Evolutionary conservation across 2,113 vertebrate species (phyloP).

Genomic region (Gulo gulo): DNA sequence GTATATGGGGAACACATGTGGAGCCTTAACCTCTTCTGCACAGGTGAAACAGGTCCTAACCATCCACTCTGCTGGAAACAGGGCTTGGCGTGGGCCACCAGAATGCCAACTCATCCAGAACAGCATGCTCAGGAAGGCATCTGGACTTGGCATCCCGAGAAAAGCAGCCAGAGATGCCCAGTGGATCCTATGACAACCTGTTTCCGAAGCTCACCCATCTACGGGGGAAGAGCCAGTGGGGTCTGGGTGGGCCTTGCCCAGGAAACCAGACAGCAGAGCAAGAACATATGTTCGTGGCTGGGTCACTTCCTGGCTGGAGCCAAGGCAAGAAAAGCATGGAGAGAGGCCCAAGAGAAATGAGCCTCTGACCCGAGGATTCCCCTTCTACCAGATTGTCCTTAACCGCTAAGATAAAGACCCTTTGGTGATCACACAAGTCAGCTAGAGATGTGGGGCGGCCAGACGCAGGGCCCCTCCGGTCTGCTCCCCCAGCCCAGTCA

Average conservation of each 20-base stretch:
- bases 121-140: background rate
- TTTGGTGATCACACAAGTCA: background rate
- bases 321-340: background rate
- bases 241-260: background rate
- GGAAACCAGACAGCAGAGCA: background rate
- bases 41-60: background rate
- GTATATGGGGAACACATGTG: background rate
- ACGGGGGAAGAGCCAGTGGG: background rate
- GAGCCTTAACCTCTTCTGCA: background rate
- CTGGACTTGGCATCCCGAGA: background rate
- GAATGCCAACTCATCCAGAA: background rate
- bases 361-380: background rate
- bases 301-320: background rate
- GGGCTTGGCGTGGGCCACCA: background rate
- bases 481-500: background rate
- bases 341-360: background rate
- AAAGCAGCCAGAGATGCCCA: background rate
- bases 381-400: background rate
- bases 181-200: background rate
- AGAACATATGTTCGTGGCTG: background rate
- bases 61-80: background rate
- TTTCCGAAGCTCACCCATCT: background rate
- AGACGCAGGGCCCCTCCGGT: background rate
- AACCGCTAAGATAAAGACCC: background rate
- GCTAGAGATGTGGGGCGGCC: background rate